Evolutionary conservation across 2,797 vertebrate genomes (phyloP).

Genomic region (Coreius guichenoti): DNA sequence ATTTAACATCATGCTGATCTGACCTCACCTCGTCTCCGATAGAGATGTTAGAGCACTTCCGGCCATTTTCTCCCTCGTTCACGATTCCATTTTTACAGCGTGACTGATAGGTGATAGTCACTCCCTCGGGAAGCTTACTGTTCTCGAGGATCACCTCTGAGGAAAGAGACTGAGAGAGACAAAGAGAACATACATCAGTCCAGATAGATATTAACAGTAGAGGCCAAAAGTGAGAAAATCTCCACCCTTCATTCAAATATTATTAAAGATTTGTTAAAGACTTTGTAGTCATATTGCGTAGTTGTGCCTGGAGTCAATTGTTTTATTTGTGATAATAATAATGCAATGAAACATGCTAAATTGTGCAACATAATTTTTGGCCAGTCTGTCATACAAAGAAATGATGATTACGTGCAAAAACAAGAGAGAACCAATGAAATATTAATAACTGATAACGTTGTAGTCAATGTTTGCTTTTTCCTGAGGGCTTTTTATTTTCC

Average conservation of each 20-base stretch:
- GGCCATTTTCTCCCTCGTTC: slow-evolving; percentile 90
- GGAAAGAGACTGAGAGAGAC: slow-evolving; percentile 85
- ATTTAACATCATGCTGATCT: background rate
- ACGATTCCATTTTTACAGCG: slow-evolving; percentile 92
- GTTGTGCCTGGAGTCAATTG: background rate
- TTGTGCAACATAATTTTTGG: background rate
- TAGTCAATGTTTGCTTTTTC: background rate
- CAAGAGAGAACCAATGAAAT: background rate
- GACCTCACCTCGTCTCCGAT: slow-evolving; percentile 93
- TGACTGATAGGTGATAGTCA: slow-evolving; percentile 91
- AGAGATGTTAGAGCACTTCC: slow-evolving; percentile 96
- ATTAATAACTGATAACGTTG: background rate
- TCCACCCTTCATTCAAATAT: background rate
- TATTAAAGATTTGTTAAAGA: background rate
- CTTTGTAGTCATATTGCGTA: background rate
- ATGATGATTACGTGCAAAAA: background rate
- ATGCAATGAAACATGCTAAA: background rate
- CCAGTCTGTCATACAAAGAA: background rate
- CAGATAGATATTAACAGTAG: background rate
- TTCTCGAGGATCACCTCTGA: slow-evolving; percentile 98
- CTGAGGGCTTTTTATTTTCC: background rate
- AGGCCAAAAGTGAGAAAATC: background rate
- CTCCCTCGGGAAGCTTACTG: slow-evolving; percentile 88
- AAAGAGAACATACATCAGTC: background rate
- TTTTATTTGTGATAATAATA: background rate